Conservation (phyloP, 2,797 vertebrate species). For the Urosaurus nigricauda region DNA sequence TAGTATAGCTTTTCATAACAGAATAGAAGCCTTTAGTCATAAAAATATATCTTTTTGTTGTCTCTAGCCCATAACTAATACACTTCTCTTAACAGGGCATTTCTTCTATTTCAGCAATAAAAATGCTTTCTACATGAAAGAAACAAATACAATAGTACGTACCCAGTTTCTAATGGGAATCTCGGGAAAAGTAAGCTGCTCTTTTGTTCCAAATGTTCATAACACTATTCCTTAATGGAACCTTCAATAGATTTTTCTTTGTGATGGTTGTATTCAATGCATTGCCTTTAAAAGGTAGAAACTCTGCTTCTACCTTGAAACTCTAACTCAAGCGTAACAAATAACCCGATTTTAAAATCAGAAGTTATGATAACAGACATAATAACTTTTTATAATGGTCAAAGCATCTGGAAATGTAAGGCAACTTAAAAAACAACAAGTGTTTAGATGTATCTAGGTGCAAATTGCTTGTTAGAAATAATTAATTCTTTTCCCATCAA, state of each 20-base stretch:
- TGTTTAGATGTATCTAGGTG: no score
- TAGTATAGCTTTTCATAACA: conserved; percentile 24
- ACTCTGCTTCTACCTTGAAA: background rate
- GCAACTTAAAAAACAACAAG: background rate
- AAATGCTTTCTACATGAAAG: background rate
- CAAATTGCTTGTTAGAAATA: background rate
- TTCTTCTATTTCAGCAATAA: conserved; percentile 40
- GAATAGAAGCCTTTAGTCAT: conserved; percentile 18
- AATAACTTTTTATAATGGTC: background rate
- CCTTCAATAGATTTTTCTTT: background rate
- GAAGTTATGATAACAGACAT: background rate
- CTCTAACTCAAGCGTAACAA: background rate
- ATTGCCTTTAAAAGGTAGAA: conserved; percentile 5
- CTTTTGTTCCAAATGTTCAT: background rate
- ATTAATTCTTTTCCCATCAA: background rate
- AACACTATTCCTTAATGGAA: conserved; percentile 15
- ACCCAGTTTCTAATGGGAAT: background rate
- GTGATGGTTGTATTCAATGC: background rate
- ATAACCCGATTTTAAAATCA: background rate
- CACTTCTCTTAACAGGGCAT: fast-evolving
- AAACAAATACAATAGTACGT: background rate
- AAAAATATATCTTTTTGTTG: conserved; percentile 14
- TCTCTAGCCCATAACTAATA: conserved; percentile 23
- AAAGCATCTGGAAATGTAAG: background rate
- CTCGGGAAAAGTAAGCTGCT: conserved; percentile 6